These are phyloP conservation scores for Argyresthia goedartella DNA, from an alignment of 2,888 invertebrate genomes.

Conservation along the genomic window DNA sequence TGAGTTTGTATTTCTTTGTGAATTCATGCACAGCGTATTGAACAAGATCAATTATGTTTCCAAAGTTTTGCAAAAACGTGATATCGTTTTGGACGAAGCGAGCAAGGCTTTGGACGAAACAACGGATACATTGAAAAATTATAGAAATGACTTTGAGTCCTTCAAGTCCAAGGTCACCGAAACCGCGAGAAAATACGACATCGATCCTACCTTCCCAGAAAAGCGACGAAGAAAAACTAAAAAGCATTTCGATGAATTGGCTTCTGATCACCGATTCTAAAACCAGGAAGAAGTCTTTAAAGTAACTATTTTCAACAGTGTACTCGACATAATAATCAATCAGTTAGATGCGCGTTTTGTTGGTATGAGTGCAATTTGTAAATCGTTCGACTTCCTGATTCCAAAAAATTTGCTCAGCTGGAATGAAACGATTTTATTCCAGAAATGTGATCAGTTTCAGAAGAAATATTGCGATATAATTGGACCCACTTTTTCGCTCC, in stretches of 20 bases:
- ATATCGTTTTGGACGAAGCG: too few species aligned
- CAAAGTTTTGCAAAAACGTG: too few species aligned
- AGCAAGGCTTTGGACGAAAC: too few species aligned
- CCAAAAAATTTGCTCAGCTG: constrained; percentile 18
- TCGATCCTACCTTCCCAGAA: constrained; percentile 13
- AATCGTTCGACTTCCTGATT: too few species aligned
- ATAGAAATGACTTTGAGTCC: too few species aligned
- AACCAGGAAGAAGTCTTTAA: constrained; percentile 10
- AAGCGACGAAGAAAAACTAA: constrained; percentile 18
- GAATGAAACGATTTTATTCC: constrained; percentile 16
- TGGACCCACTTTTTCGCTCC: constrained; percentile 17
- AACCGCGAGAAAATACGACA: constrained; percentile 16
- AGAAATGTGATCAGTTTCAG: constrained; percentile 20
- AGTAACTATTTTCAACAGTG: background rate
- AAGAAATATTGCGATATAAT: too few species aligned
- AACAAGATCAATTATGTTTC: too few species aligned
- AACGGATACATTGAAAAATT: too few species aligned
- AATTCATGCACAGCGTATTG: too few species aligned
- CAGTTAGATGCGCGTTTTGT: constrained; percentile 19
- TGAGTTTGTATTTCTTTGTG: too few species aligned
- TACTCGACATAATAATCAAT: constrained; percentile 20
- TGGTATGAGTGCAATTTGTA: constrained; percentile 19
- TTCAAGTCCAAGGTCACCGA: too few species aligned
- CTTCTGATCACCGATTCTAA: constrained; percentile 14
- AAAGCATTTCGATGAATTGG: constrained; percentile 17